A percentile compares a stretch with the other conserved stretches of the same genome.
Evolutionary conservation across 1,140 invertebrate genomes (phyloP).

Genomic region (Tribolium castaneum): DNA sequence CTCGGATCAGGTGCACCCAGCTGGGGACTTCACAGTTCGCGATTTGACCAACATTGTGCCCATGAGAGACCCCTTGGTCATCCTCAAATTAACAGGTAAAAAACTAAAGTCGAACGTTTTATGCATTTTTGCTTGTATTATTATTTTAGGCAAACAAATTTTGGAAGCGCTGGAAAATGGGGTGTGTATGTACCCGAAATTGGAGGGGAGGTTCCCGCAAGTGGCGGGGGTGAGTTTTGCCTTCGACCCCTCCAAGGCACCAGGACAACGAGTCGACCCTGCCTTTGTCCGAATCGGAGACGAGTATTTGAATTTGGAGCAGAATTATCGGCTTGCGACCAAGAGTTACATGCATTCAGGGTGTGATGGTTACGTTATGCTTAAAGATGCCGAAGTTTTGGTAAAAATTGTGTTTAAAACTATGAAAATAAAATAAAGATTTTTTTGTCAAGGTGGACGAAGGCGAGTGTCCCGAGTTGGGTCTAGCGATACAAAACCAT

Average conservation of each 20-base stretch:
- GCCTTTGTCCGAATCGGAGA: slow-evolving; percentile 84
- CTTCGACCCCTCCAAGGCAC: slow-evolving; percentile 81
- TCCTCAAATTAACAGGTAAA: slow-evolving; percentile 70
- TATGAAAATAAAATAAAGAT: not conserved
- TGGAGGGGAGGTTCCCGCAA: slow-evolving; percentile 86
- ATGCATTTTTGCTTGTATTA: too few relatives aligned
- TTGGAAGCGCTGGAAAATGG: slow-evolving; percentile 84
- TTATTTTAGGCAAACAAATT: slow-evolving; percentile 72
- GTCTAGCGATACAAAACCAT: slow-evolving; percentile 87
- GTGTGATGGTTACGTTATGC: slow-evolving; percentile 87
- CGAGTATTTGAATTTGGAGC: slow-evolving; percentile 79
- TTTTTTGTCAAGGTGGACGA: slow-evolving; percentile 74
- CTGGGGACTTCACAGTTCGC: slow-evolving; percentile 84
- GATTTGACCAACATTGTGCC: slow-evolving; percentile 87
- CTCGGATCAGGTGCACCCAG: slow-evolving; percentile 81
- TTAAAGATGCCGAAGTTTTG: slow-evolving; percentile 75
- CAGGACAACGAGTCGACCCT: slow-evolving; percentile 77
- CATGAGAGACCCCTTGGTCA: slow-evolving; percentile 84
- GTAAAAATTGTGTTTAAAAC: slow-evolving; percentile 36
- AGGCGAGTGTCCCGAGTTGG: slow-evolving; percentile 84
- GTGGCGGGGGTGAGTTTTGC: slow-evolving; percentile 85
- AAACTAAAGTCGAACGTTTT: not conserved
- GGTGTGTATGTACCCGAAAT: slow-evolving; percentile 77
- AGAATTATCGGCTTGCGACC: slow-evolving; percentile 81
- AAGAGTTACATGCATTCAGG: slow-evolving; percentile 84